phyloP scores from a whole-genome alignment of 2,113 vertebrate species.

The Alethe diademata region DNA sequence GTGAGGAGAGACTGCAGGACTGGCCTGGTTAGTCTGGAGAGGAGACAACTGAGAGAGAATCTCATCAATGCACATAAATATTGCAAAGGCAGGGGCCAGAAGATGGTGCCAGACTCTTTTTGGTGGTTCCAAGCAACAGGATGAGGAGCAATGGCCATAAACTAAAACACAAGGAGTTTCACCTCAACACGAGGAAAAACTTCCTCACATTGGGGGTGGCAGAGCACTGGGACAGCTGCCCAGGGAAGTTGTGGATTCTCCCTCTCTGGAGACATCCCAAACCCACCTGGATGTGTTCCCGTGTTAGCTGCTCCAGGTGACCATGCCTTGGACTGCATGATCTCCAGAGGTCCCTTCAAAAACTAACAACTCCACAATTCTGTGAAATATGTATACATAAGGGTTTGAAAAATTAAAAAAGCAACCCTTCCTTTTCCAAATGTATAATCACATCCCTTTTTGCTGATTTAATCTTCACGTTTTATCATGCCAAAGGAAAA shows the following conservation, averaged over 20 bases:
- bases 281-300: not conserved
- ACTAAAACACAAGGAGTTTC: not conserved
- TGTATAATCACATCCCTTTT: not conserved
- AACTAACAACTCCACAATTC: not conserved
- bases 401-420: not conserved
- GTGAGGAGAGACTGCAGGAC: not conserved
- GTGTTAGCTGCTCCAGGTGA: not conserved
- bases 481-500: not conserved
- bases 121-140: not conserved
- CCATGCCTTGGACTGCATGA: not conserved
- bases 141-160: not conserved
- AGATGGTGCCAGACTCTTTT: not conserved
- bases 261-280: not conserved
- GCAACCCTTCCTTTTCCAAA: not conserved
- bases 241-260: not conserved
- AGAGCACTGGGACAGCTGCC: not conserved
- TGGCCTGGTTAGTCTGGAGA: not conserved
- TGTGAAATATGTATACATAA: not conserved
- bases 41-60: not conserved
- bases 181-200: not conserved
- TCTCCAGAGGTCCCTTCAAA: not conserved
- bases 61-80: not conserved
- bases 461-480: not conserved
- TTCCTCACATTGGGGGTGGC: not conserved
- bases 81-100: not conserved